Conservation (phyloP, 1,140 invertebrate genomes). For the Eurosta solidaginis region DNA sequence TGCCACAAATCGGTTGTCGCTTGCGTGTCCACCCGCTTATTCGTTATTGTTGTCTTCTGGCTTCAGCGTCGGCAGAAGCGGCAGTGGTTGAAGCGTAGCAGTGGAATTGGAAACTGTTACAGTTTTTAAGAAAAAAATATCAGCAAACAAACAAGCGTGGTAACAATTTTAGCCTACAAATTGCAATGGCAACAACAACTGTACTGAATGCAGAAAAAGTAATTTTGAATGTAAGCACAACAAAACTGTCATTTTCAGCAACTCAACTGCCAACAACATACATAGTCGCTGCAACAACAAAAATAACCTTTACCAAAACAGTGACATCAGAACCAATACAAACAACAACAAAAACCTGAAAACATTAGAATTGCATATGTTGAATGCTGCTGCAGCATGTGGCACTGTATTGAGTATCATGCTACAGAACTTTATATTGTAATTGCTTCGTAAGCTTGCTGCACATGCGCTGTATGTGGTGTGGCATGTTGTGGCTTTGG, state of each 20-base stretch:
- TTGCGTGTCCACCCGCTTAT: not conserved
- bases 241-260: not conserved
- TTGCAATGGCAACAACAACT: not conserved
- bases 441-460: not conserved
- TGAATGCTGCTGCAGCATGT: not conserved
- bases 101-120: not conserved
- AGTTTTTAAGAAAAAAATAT: not conserved
- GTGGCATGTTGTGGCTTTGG: not conserved
- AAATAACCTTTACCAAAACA: not conserved
- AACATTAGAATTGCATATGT: conserved; percentile 21
- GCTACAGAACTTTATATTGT: too few relatives aligned
- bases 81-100: not conserved
- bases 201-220: not conserved
- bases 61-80: not conserved
- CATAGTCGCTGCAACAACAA: not conserved
- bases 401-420: not conserved
- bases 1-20: conserved; percentile 17
- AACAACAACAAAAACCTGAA: not conserved
- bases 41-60: conserved; percentile 8
- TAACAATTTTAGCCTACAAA: conserved; percentile 1
- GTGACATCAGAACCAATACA: not conserved
- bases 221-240: conserved; percentile 1
- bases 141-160: conserved; percentile 15
- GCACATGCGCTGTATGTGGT: not conserved
- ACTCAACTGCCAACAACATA: not conserved